These are phyloP conservation scores for Leucozona laternaria DNA, from an alignment of 2,888 invertebrate genomes.

Conservation along the genomic window DNA sequence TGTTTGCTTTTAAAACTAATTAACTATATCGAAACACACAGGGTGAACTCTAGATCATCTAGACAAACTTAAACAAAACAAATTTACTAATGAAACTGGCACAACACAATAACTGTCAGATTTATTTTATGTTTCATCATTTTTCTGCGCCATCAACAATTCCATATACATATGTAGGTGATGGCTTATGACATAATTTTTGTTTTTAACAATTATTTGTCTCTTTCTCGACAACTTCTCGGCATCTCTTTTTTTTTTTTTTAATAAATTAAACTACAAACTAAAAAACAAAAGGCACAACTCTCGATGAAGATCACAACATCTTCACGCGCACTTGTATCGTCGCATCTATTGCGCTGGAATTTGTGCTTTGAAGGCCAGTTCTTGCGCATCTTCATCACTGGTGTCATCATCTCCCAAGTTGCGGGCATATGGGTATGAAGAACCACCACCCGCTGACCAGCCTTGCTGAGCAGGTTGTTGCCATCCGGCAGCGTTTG, in stretches of 20 bases:
- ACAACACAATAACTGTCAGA: constrained; percentile 26
- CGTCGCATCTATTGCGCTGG: constrained; percentile 77
- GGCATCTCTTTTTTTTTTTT: constrained; percentile 34
- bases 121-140: constrained; percentile 16
- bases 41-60: constrained; percentile 22
- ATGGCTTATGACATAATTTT: constrained; percentile 1
- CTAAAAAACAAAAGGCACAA: constrained; percentile 75
- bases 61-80: background rate
- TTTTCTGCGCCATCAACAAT: background rate
- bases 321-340: background rate
- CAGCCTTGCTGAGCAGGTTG: constrained; percentile 77
- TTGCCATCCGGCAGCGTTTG: constrained; percentile 79
- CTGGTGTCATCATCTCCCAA: constrained; percentile 84
- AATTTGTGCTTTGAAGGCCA: constrained; percentile 89
- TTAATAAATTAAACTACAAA: constrained; percentile 72
- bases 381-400: constrained; percentile 87
- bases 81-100: constrained; percentile 13
- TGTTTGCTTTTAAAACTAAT: background rate
- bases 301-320: constrained; percentile 23
- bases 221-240: constrained; percentile 11
- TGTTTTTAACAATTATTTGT: background rate
- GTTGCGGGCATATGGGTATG: constrained; percentile 85
- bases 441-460: constrained; percentile 79
- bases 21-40: constrained; percentile 69
- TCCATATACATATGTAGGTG: no score